A percentile compares a stretch with the other conserved stretches of the same genome.
These are phyloP conservation scores for Buathra laborator DNA, from an alignment of 2,888 invertebrate species.

Conservation along the genomic window DNA sequence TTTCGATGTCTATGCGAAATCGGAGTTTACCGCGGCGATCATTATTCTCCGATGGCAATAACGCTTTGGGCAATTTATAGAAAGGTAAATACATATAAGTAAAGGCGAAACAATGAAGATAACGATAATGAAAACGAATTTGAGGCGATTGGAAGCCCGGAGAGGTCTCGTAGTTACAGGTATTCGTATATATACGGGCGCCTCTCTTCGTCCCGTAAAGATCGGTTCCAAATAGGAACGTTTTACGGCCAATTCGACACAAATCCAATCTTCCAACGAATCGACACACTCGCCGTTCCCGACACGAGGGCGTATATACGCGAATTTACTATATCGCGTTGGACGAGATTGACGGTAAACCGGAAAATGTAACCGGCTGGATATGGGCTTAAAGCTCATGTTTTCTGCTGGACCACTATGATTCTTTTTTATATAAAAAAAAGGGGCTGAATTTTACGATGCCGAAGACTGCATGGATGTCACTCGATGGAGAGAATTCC, in stretches of 20 bases:
- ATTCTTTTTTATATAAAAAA: constrained; percentile 19
- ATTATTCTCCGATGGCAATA: not conserved
- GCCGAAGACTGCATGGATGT: constrained; percentile 26
- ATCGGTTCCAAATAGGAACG: constrained; percentile 27
- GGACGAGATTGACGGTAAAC: constrained; percentile 21
- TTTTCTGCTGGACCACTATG: constrained; percentile 9
- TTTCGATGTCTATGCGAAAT: not conserved
- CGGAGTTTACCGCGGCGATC: not conserved
- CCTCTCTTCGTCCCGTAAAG: not conserved
- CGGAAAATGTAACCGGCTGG: constrained; percentile 6
- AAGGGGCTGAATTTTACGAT: constrained; percentile 44
- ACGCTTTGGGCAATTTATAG: not conserved
- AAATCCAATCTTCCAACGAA: constrained; percentile 52
- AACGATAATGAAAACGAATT: constrained; percentile 21
- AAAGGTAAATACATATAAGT: not conserved
- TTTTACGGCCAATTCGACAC: constrained; percentile 50
- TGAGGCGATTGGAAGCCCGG: not conserved
- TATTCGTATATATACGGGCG: not conserved
- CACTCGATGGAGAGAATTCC: constrained; percentile 12
- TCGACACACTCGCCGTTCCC: not conserved
- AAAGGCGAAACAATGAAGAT: not conserved
- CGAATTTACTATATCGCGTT: constrained; percentile 20
- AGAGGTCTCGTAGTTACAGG: not conserved
- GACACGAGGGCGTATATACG: not conserved
- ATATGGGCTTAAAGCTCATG: constrained; percentile 21